A percentile compares a stretch with the other conserved stretches of the same genome.
Conservation (phyloP, 2,113 vertebrate genomes). For the Siphamia tubifer region DNA sequence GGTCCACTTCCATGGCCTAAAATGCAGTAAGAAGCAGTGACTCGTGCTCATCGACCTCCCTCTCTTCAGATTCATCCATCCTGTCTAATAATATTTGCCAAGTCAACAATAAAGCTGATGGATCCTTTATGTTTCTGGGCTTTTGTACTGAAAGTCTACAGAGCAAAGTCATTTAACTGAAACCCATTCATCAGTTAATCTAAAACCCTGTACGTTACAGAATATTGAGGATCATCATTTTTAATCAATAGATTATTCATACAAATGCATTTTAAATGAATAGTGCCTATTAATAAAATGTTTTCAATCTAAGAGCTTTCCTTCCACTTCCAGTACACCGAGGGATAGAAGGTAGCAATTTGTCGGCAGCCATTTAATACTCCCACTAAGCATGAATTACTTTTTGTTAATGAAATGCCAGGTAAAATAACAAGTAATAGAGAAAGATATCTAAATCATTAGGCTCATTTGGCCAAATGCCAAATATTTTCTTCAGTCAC, state of each 20-base stretch:
- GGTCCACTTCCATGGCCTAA: conserved; percentile 1
- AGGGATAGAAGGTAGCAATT: conserved; percentile 28
- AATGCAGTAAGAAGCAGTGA: conserved; percentile 31
- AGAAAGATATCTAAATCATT: conserved; percentile 32
- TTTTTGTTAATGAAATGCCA: neutral
- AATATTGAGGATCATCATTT: conserved; percentile 1
- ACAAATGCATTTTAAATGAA: conserved; percentile 3
- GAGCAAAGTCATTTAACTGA: conserved; percentile 11
- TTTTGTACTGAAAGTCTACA: conserved; percentile 34
- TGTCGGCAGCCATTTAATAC: conserved; percentile 17
- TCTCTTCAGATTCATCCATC: conserved; percentile 30
- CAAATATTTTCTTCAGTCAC: conserved; percentile 25
- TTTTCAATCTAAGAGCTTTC: conserved; percentile 31
- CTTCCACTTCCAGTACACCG: neutral
- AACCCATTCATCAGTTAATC: conserved; percentile 30
- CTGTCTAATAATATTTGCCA: conserved; percentile 56
- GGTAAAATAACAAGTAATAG: conserved; percentile 11
- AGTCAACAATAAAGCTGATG: conserved; percentile 62
- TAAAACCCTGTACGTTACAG: neutral
- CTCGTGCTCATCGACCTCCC: conserved; percentile 30
- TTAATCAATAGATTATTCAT: conserved; percentile 15
- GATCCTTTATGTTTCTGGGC: conserved; percentile 39
- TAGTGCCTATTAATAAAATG: conserved; percentile 14
- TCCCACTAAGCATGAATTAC: conserved; percentile 9
- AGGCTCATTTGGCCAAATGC: conserved; percentile 36